Conservation (phyloP, 2,113 vertebrate species). For the Myodes glareolus region DNA sequence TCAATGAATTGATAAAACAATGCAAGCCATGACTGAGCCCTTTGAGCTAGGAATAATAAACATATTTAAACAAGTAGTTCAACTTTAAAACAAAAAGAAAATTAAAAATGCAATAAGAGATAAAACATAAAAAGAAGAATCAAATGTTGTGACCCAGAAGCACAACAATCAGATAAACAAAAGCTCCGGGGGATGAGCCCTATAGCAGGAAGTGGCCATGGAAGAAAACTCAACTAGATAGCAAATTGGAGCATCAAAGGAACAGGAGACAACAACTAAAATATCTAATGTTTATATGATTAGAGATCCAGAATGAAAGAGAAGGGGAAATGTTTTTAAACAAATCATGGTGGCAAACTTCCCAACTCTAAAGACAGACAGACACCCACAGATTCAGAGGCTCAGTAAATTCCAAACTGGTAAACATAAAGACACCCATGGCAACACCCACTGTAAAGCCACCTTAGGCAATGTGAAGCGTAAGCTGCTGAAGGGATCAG, state of each 20-base stretch:
- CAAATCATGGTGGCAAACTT: background rate
- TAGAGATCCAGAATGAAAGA: background rate
- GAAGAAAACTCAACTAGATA: background rate
- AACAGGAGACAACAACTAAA: background rate
- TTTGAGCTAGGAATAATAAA: constrained; percentile 8
- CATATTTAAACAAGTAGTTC: background rate
- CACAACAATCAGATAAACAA: background rate
- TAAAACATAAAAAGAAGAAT: background rate
- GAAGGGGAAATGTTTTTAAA: background rate
- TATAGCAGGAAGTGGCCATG: background rate
- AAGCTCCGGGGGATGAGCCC: background rate
- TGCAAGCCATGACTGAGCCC: background rate
- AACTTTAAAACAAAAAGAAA: background rate
- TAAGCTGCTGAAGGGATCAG: constrained; percentile 15
- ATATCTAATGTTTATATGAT: background rate
- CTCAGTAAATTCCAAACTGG: background rate
- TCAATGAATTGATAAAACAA: background rate
- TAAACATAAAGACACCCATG: background rate
- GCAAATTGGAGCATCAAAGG: background rate
- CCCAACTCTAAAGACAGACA: background rate
- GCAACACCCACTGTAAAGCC: background rate
- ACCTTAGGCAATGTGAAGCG: background rate
- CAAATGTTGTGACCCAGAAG: background rate
- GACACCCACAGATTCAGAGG: background rate
- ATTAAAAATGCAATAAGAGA: background rate